phyloP scores from a whole-genome alignment of 2,888 invertebrate species.

The Acanthosepion pharaonis region DNA sequence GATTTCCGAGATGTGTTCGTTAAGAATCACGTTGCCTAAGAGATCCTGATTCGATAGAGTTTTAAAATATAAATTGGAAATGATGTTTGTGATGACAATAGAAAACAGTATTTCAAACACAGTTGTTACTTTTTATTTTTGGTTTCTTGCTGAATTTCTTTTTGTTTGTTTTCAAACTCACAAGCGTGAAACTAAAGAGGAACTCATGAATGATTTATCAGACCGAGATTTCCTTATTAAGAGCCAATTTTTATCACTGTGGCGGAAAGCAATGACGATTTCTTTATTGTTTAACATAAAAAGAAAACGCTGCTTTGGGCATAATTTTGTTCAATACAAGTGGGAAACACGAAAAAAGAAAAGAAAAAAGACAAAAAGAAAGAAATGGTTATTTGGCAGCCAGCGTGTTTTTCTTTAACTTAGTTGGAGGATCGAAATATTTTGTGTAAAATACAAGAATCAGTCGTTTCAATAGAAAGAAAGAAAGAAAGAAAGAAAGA shows the following conservation, averaged over 20 bases:
- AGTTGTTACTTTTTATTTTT: too few relatives aligned
- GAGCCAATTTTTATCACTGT: background rate
- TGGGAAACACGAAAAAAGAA: background rate
- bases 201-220: background rate
- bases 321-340: background rate
- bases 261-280: background rate
- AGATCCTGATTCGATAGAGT: too few relatives aligned
- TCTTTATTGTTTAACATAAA: slow-evolving; percentile 4
- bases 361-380: background rate
- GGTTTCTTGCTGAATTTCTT: too few relatives aligned
- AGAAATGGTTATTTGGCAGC: slow-evolving; percentile 10
- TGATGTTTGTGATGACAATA: too few relatives aligned
- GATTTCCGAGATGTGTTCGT: too few relatives aligned
- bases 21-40: too few relatives aligned
- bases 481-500: too few relatives aligned
- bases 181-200: background rate
- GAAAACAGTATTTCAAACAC: too few relatives aligned
- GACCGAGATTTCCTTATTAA: slow-evolving; percentile 33
- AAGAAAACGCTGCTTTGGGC: background rate
- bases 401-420: background rate
- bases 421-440: background rate
- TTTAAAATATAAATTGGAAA: too few relatives aligned
- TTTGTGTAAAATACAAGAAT: background rate
- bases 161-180: background rate
- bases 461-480: too few relatives aligned